Percentiles rank a stretch among this genome's conserved stretches.
Evolutionary conservation across 2,888 invertebrate species (phyloP).

Genomic region (Embidobia sp.): DNA sequence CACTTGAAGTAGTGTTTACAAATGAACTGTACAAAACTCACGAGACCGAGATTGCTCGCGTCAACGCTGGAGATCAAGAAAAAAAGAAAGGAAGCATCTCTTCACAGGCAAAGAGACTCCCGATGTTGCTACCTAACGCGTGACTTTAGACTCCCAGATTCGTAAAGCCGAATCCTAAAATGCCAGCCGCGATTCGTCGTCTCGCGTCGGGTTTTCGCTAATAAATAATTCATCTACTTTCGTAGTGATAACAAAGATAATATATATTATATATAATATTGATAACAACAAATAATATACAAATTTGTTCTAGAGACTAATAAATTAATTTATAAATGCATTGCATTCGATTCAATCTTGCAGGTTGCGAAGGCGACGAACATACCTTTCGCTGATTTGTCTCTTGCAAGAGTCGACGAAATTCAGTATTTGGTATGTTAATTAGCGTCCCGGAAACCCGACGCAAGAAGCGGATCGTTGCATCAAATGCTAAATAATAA

Average conservation of each 20-base stretch:
- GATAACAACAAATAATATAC: constrained; percentile 66
- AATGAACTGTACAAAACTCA: constrained; percentile 27
- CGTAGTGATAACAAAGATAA: constrained; percentile 64
- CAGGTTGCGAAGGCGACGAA: constrained; percentile 9
- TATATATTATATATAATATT: constrained; percentile 65
- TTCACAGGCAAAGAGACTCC: constrained; percentile 52
- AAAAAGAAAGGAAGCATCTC: constrained; percentile 1
- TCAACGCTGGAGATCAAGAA: constrained; percentile 42
- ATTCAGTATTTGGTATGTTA: constrained; percentile 51
- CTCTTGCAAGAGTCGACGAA: constrained; percentile 44
- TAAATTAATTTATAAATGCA: constrained; percentile 64
- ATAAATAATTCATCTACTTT: constrained; percentile 65
- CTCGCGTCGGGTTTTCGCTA: constrained; percentile 55
- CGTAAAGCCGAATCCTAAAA: constrained; percentile 23
- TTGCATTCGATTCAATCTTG: constrained; percentile 57
- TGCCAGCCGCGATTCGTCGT: constrained; percentile 43
- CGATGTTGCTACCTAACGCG: constrained; percentile 30
- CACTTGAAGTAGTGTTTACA: constrained; percentile 9
- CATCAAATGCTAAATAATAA: constrained; percentile 40
- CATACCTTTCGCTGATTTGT: constrained; percentile 2
- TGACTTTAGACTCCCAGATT: constrained; percentile 14
- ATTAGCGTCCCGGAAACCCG: constrained; percentile 57
- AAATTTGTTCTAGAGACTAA: constrained; percentile 64
- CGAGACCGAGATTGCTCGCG: constrained; percentile 27
- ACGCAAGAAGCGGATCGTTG: constrained; percentile 50